Evolutionary conservation across 2,113 vertebrate genomes (phyloP), one percentile per base, ranked within the genome.

Genomic region (Colinus virginianus): DNA sequence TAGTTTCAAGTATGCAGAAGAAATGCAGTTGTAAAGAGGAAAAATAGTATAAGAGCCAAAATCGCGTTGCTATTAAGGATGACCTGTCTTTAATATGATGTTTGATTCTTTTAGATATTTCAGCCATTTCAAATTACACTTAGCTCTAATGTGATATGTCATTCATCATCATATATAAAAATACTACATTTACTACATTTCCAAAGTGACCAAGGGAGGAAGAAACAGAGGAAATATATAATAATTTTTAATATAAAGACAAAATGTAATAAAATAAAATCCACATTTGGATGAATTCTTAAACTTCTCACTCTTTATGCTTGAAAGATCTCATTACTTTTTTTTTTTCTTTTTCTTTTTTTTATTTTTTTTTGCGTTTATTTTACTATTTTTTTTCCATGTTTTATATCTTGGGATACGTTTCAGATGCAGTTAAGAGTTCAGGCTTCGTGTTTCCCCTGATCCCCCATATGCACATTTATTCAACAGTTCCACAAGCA

Each of bases 1-100:
- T 43, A 22, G 59, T 88, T 96, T 69, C 66, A 95, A 94, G 46
- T 58, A 43, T 49, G 63, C 36, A 84, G 78, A 94, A 90, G 38
- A 92, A 91, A 87, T 66, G 20, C 59, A 88, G n/a, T 48, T 76
- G 46, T 36, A 84, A 87, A 86, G 16, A 72, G 40, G 58, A 89
- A 69, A 82, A 67, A n/a, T 5, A 34, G 26, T 30, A 48, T 48
- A 36, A 88, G 90, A 92, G 78, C 34, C 56, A 19, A 42, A 92
- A 84, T 72, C 7, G 14, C 34, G 12, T 28, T 61, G 11, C 19
- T 80, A 18, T 78, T 87, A 93, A 81, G 49, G 67, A 63, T 64
- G 59, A 63, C 28, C 59, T n/a, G 19, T 86, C 38, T 90, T 32
- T 36, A 80, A 28, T 67, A 79, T 6, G 40, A 68, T 19, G 9